A percentile compares a stretch with the other conserved stretches of the same genome.
Evolutionary conservation across 2,888 invertebrate species (phyloP).

Genomic region (Platycheirus albimanus): DNA sequence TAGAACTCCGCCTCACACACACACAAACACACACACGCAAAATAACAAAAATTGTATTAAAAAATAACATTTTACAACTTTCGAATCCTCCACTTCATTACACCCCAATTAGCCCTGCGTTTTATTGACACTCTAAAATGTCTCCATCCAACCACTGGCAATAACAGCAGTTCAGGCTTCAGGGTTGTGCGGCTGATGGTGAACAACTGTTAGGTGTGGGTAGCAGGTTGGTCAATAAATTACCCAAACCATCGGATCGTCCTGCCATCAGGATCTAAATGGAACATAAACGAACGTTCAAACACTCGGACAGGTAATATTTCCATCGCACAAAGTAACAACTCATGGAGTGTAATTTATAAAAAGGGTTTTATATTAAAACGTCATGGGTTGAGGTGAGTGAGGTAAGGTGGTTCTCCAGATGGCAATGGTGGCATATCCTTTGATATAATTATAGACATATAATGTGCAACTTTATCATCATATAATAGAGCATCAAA

Average conservation of each 20-base stretch:
- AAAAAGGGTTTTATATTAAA: constrained; percentile 70
- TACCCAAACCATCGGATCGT: constrained; percentile 8
- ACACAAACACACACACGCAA: too few species aligned
- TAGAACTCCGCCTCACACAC: too few species aligned
- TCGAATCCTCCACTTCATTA: constrained; percentile 38
- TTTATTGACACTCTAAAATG: constrained; percentile 23
- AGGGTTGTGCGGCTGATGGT: too few species aligned
- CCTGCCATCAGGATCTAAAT: constrained; percentile 5
- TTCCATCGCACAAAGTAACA: constrained; percentile 66
- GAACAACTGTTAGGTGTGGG: constrained; percentile 4
- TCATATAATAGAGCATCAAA: constrained; percentile 66
- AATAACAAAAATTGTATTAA: too few species aligned
- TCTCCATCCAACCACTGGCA: neutral
- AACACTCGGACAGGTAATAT: constrained; percentile 65
- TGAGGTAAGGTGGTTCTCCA: neutral
- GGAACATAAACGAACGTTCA: constrained; percentile 39
- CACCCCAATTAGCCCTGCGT: constrained; percentile 45
- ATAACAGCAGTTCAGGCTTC: too few species aligned
- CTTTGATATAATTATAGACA: constrained; percentile 50
- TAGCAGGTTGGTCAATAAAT: constrained; percentile 50
- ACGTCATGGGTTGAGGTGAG: constrained; percentile 21
- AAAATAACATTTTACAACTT: constrained; percentile 14
- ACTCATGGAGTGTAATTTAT: constrained; percentile 70
- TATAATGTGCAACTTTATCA: constrained; percentile 69
- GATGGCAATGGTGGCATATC: neutral